Evolutionary conservation across 2,797 vertebrate genomes (phyloP).

Genomic region (Thalassophryne amazonica): DNA sequence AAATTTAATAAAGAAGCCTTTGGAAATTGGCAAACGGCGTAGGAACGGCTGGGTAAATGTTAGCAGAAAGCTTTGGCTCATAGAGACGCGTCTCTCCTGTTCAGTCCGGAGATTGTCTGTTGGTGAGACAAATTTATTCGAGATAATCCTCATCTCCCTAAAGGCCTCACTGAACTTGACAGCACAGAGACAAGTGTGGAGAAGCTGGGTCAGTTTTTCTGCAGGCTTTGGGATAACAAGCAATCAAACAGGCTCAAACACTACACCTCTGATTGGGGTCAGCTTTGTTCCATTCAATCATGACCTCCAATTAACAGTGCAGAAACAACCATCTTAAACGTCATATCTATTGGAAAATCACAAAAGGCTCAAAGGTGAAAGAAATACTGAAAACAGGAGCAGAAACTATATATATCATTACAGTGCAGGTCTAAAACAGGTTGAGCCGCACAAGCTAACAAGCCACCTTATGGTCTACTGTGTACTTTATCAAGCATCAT

Average conservation of each 20-base stretch:
- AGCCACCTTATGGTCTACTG: too few species aligned
- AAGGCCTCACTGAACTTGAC: constrained; percentile 11
- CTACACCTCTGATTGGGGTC: constrained; percentile 43
- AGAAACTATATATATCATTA: too few species aligned
- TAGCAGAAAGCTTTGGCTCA: constrained; percentile 19
- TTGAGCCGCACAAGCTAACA: too few species aligned
- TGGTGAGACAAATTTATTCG: constrained; percentile 6
- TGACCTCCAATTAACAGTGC: constrained; percentile 16
- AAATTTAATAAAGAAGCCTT: constrained; percentile 42
- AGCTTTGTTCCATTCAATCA: constrained; percentile 14
- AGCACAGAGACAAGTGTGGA: constrained; percentile 11
- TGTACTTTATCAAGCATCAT: too few species aligned
- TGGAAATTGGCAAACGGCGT: constrained; percentile 15
- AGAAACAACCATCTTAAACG: constrained; percentile 2
- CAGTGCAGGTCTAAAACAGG: too few species aligned
- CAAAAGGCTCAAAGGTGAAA: too few species aligned
- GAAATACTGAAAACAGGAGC: too few species aligned
- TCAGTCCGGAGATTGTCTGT: constrained; percentile 15
- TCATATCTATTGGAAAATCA: not conserved
- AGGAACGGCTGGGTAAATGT: constrained; percentile 30
- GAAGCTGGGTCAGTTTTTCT: constrained; percentile 10
- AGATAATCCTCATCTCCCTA: constrained; percentile 10
- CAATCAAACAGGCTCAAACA: constrained; percentile 23
- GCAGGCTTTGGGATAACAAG: constrained; percentile 26
- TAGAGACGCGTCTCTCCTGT: not conserved